phyloP scores from a whole-genome alignment of 2,797 vertebrate species.

The Falco rusticolus region DNA sequence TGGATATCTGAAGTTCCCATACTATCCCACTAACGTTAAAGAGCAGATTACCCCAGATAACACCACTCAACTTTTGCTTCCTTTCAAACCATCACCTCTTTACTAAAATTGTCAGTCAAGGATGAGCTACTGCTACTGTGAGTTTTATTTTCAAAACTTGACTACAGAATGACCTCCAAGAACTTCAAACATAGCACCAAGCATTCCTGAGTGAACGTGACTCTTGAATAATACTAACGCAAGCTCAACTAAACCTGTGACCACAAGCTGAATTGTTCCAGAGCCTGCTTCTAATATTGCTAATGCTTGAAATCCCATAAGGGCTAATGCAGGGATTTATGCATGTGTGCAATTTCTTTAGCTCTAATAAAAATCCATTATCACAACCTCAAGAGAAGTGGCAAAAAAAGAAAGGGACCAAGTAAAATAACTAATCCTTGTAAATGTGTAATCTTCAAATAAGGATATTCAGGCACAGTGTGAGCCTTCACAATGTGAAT shows the following conservation, averaged over 20 bases:
- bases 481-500: neutral
- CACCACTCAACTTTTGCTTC: neutral
- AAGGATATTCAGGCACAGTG: neutral
- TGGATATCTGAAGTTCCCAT: neutral
- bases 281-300: neutral
- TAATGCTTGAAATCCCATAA: neutral
- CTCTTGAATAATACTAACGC: neutral
- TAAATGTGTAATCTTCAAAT: neutral
- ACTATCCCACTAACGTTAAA: neutral
- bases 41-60: neutral
- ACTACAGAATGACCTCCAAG: neutral
- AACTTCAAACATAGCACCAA: neutral
- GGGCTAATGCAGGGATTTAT: neutral
- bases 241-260: neutral
- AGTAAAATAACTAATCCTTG: neutral
- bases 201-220: neutral
- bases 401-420: neutral
- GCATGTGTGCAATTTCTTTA: neutral
- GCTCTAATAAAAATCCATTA: neutral
- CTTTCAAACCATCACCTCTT: neutral
- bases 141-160: constrained; percentile 16
- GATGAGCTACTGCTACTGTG: neutral
- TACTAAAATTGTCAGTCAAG: neutral
- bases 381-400: neutral
- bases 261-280: neutral